phyloP scores from a whole-genome alignment of 2,797 vertebrate species.

The Kryptolebias ocellatus region DNA sequence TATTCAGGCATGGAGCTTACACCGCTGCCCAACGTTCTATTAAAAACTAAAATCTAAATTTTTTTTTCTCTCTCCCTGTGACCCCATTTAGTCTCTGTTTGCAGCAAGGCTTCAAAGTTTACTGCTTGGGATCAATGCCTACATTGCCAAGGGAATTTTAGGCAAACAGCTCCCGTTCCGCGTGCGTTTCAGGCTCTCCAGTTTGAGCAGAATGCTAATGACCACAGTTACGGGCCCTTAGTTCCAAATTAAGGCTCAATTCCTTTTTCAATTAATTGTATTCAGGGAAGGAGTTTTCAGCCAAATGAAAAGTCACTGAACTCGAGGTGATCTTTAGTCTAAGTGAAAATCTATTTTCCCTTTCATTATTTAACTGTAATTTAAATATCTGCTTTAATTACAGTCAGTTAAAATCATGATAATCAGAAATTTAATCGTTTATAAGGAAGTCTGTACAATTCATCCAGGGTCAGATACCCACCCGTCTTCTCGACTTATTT shows the following conservation, averaged over 20 bases:
- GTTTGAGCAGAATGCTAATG: constrained; percentile 69
- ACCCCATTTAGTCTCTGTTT: constrained; percentile 72
- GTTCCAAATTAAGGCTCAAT: constrained; percentile 77
- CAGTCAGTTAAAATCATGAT: constrained; percentile 44
- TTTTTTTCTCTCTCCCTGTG: constrained; percentile 44
- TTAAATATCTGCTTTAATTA: constrained; percentile 60
- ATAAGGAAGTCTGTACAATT: constrained; percentile 26
- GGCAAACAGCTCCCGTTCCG: constrained; percentile 64
- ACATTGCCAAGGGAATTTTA: constrained; percentile 61
- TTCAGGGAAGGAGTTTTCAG: constrained; percentile 74
- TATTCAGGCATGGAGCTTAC: constrained; percentile 79
- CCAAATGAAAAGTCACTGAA: constrained; percentile 75
- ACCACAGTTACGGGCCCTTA: constrained; percentile 78
- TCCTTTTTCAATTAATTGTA: constrained; percentile 78
- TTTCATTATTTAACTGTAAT: constrained; percentile 69
- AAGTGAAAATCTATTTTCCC: constrained; percentile 68
- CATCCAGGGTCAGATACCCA: constrained; percentile 16
- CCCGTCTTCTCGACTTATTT: background rate
- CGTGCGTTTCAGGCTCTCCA: constrained; percentile 49
- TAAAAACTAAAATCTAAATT: constrained; percentile 69
- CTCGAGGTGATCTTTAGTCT: constrained; percentile 73
- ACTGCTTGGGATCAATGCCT: constrained; percentile 66
- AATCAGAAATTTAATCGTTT: constrained; percentile 55
- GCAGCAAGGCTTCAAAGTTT: constrained; percentile 63
- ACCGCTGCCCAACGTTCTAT: constrained; percentile 76